A percentile compares a stretch with the other conserved stretches of the same genome.
Evolutionary conservation across 2,888 invertebrate species (phyloP).

Genomic region (Quadroppia sp.): DNA sequence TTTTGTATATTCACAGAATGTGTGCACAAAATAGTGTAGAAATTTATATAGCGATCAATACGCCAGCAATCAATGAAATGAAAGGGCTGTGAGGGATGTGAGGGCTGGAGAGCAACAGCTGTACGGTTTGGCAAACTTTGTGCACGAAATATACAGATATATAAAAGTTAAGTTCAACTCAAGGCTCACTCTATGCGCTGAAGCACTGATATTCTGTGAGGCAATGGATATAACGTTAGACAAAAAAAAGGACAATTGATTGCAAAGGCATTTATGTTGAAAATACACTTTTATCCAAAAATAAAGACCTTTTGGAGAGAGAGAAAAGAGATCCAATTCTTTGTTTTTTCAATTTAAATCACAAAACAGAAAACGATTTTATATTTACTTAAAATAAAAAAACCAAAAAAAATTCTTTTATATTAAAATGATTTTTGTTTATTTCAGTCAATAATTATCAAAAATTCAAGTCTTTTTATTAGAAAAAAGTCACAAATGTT

Average conservation of each 20-base stretch:
- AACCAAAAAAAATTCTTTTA: not conserved
- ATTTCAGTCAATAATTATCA: no score
- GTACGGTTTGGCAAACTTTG: constrained; percentile 25
- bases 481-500: no score
- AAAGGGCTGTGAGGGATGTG: constrained; percentile 26
- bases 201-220: not conserved
- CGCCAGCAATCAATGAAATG: constrained; percentile 32
- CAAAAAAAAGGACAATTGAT: constrained; percentile 32
- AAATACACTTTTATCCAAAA: not conserved
- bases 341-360: constrained; percentile 2
- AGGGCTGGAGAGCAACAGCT: constrained; percentile 27
- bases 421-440: not conserved
- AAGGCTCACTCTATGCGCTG: not conserved
- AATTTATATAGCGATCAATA: constrained; percentile 29
- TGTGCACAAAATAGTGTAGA: constrained; percentile 8
- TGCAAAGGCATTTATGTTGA: constrained; percentile 8
- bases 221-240: not conserved
- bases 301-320: not conserved
- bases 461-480: no score
- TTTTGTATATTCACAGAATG: not conserved
- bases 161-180: constrained; percentile 20
- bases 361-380: not conserved
- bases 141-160: constrained; percentile 14
- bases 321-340: constrained; percentile 2
- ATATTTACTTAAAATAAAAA: not conserved